Percentiles rank a stretch among this genome's conserved stretches.
phyloP scores from a whole-genome alignment of 1,140 invertebrate species.

The Mycetomoellerius zeteki region DNA sequence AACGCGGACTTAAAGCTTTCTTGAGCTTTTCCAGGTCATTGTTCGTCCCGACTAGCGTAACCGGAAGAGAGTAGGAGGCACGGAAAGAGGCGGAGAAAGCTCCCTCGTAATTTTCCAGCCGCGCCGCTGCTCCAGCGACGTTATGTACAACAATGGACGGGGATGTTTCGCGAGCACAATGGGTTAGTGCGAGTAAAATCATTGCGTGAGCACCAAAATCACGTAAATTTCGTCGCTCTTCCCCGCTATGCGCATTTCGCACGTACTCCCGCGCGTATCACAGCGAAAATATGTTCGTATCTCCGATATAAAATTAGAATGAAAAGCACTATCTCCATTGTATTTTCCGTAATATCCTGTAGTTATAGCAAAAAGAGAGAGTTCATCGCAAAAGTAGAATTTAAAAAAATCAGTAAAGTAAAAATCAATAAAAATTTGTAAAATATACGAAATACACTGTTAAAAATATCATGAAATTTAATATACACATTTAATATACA shows the following conservation, averaged over 20 bases:
- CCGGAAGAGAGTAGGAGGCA: slow-evolving; percentile 67
- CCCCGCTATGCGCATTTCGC: not conserved
- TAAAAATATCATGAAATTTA: too few species aligned
- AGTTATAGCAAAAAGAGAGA: not conserved
- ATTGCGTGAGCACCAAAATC: slow-evolving; percentile 62
- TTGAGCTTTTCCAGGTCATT: slow-evolving; percentile 76
- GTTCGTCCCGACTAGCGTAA: slow-evolving; percentile 64
- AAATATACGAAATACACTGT: not conserved
- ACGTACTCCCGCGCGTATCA: slow-evolving; percentile 2
- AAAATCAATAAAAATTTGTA: not conserved
- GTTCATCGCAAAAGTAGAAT: not conserved
- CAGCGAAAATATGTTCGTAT: slow-evolving; percentile 30
- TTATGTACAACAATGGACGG: slow-evolving; percentile 73
- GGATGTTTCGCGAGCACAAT: slow-evolving; percentile 69
- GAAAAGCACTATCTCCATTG: not conserved
- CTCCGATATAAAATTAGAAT: slow-evolving; percentile 50
- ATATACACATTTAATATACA: too few species aligned
- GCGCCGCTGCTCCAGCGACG: slow-evolving; percentile 61
- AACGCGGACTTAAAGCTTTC: slow-evolving; percentile 64
- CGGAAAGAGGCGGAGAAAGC: slow-evolving; percentile 58
- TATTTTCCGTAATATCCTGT: not conserved
- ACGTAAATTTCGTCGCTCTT: slow-evolving; percentile 65
- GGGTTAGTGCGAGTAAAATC: slow-evolving; percentile 65
- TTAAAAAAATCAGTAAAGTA: slow-evolving; percentile 17
- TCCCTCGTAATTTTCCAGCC: slow-evolving; percentile 75